Evolutionary conservation across 2,113 vertebrate genomes (phyloP).

Genomic region (Laticauda colubrina): DNA sequence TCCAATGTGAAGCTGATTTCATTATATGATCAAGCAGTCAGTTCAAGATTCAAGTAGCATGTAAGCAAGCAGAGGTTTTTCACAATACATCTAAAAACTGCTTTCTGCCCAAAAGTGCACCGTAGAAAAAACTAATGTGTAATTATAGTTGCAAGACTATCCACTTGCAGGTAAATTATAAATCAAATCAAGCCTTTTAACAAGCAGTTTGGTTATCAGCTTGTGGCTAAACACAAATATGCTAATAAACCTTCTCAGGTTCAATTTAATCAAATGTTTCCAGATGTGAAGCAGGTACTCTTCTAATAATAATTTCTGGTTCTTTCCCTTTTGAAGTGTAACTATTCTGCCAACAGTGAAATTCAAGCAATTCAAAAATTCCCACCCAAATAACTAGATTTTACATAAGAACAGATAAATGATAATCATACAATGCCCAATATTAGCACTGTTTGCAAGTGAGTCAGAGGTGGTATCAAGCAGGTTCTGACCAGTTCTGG

Average conservation of each 20-base stretch:
- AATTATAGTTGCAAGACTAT: constrained; percentile 35
- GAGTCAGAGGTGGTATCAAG: no score
- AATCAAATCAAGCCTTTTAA: constrained; percentile 12
- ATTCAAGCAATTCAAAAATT: not conserved
- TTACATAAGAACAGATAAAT: not conserved
- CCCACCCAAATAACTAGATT: not conserved
- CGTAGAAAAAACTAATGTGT: not conserved
- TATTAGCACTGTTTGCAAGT: not conserved
- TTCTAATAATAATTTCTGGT: not conserved
- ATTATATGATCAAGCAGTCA: not conserved
- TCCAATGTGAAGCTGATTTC: not conserved
- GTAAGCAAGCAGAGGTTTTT: not conserved
- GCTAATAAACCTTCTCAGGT: not conserved
- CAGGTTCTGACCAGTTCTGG: no score
- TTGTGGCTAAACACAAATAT: constrained; percentile 21
- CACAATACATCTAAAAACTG: not conserved
- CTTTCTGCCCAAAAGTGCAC: not conserved
- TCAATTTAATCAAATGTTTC: not conserved
- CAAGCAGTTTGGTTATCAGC: not conserved
- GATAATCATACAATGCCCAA: not conserved
- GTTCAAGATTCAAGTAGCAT: not conserved
- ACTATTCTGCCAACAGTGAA: not conserved
- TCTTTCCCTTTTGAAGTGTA: not conserved
- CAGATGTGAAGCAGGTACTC: not conserved
- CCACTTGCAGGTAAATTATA: not conserved